Percentiles rank a stretch among this genome's conserved stretches.
These are phyloP conservation scores for Taeniopygia guttata DNA, from an alignment of 2,797 vertebrate genomes.

Conservation along the genomic window DNA sequence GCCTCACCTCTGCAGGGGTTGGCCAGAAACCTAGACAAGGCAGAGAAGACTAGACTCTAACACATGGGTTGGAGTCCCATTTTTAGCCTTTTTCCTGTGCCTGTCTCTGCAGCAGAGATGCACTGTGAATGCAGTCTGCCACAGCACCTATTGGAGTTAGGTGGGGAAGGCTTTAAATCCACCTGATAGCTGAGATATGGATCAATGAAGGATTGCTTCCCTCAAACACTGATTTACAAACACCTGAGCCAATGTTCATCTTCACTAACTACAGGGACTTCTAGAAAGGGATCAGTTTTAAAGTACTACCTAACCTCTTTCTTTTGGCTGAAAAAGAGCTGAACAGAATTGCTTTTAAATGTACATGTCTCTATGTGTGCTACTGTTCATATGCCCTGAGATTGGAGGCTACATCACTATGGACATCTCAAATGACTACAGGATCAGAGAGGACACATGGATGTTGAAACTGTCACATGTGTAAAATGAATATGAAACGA, in stretches of 20 bases:
- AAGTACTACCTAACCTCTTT: background rate
- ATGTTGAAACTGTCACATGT: background rate
- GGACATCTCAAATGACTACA: background rate
- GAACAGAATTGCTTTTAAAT: background rate
- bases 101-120: background rate
- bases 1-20: background rate
- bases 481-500: background rate
- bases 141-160: background rate
- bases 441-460: background rate
- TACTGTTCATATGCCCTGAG: background rate
- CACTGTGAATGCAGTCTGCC: background rate
- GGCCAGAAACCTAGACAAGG: background rate
- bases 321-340: background rate
- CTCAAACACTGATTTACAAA: background rate
- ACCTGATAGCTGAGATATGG: background rate
- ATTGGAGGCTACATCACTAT: background rate
- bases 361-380: background rate
- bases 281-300: background rate
- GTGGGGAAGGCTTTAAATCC: rapidly evolving
- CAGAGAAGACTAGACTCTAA: no score
- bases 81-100: background rate
- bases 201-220: background rate
- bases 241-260: background rate
- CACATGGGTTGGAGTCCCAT: background rate
- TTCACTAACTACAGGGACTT: background rate